Percentiles rank a stretch among this genome's conserved stretches.
phyloP scores from a whole-genome alignment of 2,113 vertebrate species.

The Sander lucioperca region DNA sequence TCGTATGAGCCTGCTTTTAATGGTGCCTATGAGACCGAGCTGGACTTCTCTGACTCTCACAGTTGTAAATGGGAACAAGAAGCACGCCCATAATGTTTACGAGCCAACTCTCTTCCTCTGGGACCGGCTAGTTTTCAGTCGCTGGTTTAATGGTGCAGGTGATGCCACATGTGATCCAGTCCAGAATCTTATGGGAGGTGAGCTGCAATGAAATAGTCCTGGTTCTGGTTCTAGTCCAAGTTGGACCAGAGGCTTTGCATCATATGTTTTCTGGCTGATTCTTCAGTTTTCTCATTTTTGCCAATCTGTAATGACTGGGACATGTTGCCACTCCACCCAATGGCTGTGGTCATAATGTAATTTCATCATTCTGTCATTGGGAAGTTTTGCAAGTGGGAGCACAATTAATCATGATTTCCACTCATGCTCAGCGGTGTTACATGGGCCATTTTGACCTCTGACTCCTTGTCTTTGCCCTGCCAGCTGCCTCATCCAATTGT shows the following conservation, averaged over 20 bases:
- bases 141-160: slow-evolving; percentile 51
- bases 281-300: neutral
- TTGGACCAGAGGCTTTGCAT: slow-evolving; percentile 4
- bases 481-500: slow-evolving; percentile 36
- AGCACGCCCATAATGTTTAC: slow-evolving; percentile 51
- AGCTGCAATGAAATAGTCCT: slow-evolving; percentile 15
- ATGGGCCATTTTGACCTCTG: neutral
- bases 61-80: slow-evolving; percentile 43
- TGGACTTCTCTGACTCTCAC: slow-evolving; percentile 33
- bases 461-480: slow-evolving; percentile 8
- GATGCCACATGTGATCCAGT: slow-evolving; percentile 34
- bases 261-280: neutral
- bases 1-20: slow-evolving; percentile 20
- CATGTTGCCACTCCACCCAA: slow-evolving; percentile 45
- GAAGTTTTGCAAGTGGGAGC: slow-evolving; percentile 1
- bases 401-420: slow-evolving; percentile 50
- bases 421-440: neutral
- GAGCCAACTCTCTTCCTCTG: slow-evolving; percentile 53
- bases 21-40: slow-evolving; percentile 39
- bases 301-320: slow-evolving; percentile 3
- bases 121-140: slow-evolving; percentile 51
- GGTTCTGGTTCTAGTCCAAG: slow-evolving; percentile 10
- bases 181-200: neutral
- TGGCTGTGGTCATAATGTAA: slow-evolving; percentile 21
- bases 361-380: slow-evolving; percentile 41